Base-by-base conservation (phyloP, 2,113 vertebrate genomes). In the Pampusana beccarii region DNA sequence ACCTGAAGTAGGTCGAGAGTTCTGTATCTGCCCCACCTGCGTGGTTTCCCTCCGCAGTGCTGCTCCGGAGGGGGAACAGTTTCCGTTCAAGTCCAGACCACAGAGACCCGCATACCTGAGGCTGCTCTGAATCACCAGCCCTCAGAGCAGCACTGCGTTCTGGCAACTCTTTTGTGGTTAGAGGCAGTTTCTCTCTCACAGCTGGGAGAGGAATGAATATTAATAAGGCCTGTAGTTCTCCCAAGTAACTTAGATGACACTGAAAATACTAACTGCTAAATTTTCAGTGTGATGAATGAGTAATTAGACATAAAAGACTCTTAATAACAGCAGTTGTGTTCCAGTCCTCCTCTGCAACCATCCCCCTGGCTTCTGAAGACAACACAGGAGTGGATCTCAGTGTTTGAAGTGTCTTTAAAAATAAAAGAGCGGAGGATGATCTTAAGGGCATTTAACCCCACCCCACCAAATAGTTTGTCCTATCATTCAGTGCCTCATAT, bases 201-300 rank as follows among this genome's bases (percentile, higher is more conserved):
- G 69, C 80, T 91, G 81, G 69, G 70, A 93, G 75, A 91, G n/a
- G 61, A 85, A 46, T 85, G 62, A 84, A 74, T 81, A 79, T 94
- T 92, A 94, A 88, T 64, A n/a, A 95, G n/a, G 56, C 16, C 61
- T 88, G 64, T 67, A 61, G 61, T 61, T 84, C 80, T 91, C 90
- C 36, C 83, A 38, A 65, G 88, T 84, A 88, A 90, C 88, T 86
- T 86, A 40, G 61, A 38, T 61, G 90, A 89, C 83, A 87, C 92
- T 89, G 83, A 96, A 95, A 95, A 96, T 40, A 89, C 90, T 86
- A 93, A 87, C 77, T 85, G 87, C 85, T 93, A 86, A 80, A 79
- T 87, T 93, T 94, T 93, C 86, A 77, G 80, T 81, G 86, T 88
- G 73, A 67, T 93, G 83, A 95, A 84, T 57, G 73, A 84, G 70